These are phyloP conservation scores for Eupithecia centaureata DNA, from an alignment of 2,888 invertebrate genomes.

Conservation along the genomic window DNA sequence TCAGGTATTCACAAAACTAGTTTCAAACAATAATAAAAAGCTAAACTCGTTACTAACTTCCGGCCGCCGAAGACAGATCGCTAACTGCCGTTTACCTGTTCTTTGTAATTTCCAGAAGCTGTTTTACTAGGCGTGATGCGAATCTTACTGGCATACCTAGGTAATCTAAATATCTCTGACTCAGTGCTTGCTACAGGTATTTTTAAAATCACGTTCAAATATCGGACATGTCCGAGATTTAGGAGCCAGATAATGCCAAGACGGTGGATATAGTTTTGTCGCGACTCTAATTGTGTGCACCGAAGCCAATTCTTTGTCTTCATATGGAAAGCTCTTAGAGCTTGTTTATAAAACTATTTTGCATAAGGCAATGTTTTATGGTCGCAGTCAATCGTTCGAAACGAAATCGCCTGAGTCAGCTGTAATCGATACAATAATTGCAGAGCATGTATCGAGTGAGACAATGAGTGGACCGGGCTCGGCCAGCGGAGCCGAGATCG, in stretches of 20 bases:
- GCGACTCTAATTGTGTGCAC: conserved; percentile 67
- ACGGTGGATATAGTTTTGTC: conserved; percentile 60
- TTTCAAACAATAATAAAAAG: conserved; percentile 13
- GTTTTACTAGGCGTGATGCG: conserved; percentile 64
- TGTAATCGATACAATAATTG: conserved; percentile 81
- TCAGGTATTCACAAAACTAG: neutral
- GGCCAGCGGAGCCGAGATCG: conserved; percentile 69
- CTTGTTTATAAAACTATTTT: neutral
- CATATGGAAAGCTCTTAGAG: neutral
- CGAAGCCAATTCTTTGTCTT: conserved; percentile 51
- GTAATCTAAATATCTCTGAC: conserved; percentile 50
- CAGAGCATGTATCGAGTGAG: conserved; percentile 75
- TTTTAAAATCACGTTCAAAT: conserved; percentile 53
- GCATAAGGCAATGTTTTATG: conserved; percentile 64
- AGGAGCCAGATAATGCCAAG: conserved; percentile 53
- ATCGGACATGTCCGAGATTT: conserved; percentile 53
- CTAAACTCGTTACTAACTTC: conserved; percentile 53
- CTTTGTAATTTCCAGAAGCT: conserved; percentile 71
- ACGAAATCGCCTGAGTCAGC: conserved; percentile 73
- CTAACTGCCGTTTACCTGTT: conserved; percentile 58
- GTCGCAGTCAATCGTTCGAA: conserved; percentile 71
- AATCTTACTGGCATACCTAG: conserved; percentile 54
- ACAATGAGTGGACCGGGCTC: conserved; percentile 71
- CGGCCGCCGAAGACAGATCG: conserved; percentile 63
- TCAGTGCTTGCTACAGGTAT: conserved; percentile 52